Percentiles rank a stretch among this genome's conserved stretches.
Conservation (phyloP, 2,797 vertebrate genomes). For the Gobio occitaniae region DNA sequence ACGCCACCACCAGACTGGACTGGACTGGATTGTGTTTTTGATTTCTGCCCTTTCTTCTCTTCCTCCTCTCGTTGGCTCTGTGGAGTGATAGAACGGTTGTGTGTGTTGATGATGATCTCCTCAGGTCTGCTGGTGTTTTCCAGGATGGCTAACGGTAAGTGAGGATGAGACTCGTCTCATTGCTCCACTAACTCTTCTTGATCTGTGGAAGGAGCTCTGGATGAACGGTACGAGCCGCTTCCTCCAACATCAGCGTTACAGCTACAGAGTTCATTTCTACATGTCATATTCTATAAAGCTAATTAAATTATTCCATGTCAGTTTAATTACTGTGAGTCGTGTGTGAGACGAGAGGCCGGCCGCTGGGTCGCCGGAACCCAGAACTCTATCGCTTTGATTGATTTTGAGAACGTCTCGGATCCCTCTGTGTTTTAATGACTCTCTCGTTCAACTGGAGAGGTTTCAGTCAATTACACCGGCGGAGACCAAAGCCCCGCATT, state of each 20-base stretch:
- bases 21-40: conserved; percentile 38
- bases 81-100: background rate
- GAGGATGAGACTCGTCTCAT: conserved; percentile 25
- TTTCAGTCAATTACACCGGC: conserved; percentile 50
- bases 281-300: conserved; percentile 41
- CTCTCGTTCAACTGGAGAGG: conserved; percentile 35
- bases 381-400: conserved; percentile 53
- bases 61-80: background rate
- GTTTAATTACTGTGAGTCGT: conserved; percentile 50
- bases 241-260: conserved; percentile 36
- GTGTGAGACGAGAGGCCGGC: background rate
- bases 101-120: conserved; percentile 4
- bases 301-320: conserved; percentile 49
- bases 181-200: background rate
- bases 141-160: conserved; percentile 43
- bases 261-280: conserved; percentile 47
- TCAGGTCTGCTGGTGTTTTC: background rate
- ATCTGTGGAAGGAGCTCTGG: conserved; percentile 4
- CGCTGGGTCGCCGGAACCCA: conserved; percentile 7
- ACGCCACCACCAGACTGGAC: conserved; percentile 58
- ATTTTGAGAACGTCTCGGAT: conserved; percentile 54
- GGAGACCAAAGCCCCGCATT: conserved; percentile 49
- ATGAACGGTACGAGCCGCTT: background rate
- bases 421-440: conserved; percentile 57
- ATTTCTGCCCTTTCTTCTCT: background rate